Conservation (phyloP, 2,888 invertebrate genomes). For the Thecophora atra region DNA sequence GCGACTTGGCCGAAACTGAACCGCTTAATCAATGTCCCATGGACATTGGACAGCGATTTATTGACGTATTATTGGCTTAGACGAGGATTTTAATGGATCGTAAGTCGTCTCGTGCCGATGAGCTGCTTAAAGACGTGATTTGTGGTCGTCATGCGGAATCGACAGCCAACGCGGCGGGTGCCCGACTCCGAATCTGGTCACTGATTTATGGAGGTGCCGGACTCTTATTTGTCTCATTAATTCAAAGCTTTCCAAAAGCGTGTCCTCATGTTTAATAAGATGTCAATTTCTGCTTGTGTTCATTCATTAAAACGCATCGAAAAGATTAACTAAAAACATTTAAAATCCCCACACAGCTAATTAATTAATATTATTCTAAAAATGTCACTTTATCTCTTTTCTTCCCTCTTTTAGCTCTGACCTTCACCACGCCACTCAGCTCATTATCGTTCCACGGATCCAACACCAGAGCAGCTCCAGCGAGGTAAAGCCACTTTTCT, state of each 20-base stretch:
- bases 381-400: conserved; percentile 6
- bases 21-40: conserved; percentile 31
- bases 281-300: background rate
- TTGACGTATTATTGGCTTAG: conserved; percentile 30
- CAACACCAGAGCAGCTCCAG: conserved; percentile 34
- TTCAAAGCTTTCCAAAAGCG: too few relatives aligned
- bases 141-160: background rate
- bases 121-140: conserved; percentile 15
- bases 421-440: conserved; percentile 25
- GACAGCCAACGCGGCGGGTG: background rate
- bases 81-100: background rate
- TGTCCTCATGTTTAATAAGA: background rate
- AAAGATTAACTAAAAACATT: background rate
- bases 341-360: too few relatives aligned
- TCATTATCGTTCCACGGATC: background rate
- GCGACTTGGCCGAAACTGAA: background rate
- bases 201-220: conserved; percentile 17
- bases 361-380: too few relatives aligned
- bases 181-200: background rate
- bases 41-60: conserved; percentile 24
- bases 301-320: background rate
- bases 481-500: conserved; percentile 9
- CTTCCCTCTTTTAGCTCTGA: conserved; percentile 18
- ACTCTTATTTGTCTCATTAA: too few relatives aligned
- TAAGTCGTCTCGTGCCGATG: conserved; percentile 22